Base-by-base conservation (phyloP, 2,888 invertebrate genomes). In the Oligia strigilis region DNA sequence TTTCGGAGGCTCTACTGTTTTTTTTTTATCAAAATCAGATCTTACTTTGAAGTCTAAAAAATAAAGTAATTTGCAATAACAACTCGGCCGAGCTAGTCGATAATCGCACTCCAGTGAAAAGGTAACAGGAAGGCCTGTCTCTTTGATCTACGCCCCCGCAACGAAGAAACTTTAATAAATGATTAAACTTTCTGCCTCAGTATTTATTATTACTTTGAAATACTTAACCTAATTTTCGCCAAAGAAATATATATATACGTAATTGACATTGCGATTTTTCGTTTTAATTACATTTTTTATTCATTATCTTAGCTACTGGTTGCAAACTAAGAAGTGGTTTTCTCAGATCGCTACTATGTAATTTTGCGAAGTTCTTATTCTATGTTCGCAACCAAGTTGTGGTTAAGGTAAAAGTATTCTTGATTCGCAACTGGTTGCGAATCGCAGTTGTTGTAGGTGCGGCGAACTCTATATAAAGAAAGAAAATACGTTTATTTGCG, bases 121-220 rank as follows among this genome's bases (percentile, higher is more conserved):
- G 66, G 82, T 81, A 80, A 65, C 70, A 55, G 17, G 77, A 83
- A 62, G 58, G 13, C 67, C n/a, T n/a, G 74, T 82, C 88, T n/a
- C 89, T 92, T 91, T 91, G 92, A 91, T 90, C 88, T 87, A 80
- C 84, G 78, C 83, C 80, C 40, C 40, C 67, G 77, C 71, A 77
- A 82, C 78, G 82, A 78, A 87, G 88, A 88, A 93, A 93, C 92
- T 94, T 93, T 91, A 92, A 83, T 92, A 93, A 94, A 94, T 94
- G 87, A 91, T 92, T 89, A 90, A 94, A 94, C 91, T 94, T 94
- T 92, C 90, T 89, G 87, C 89, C 88, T 83, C 85, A 87, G 87
- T 82, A 81, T 84, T 88, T 83, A 85, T 81, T 79, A 92, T 93
- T 91, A 91, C 93, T 93, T 93, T 91, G 91, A 91, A 89, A 89